Evolutionary conservation across 92 coral and sea anemone species (phyloP), one percentile per base, ranked within the genome.

Genomic region (Porites rus): DNA sequence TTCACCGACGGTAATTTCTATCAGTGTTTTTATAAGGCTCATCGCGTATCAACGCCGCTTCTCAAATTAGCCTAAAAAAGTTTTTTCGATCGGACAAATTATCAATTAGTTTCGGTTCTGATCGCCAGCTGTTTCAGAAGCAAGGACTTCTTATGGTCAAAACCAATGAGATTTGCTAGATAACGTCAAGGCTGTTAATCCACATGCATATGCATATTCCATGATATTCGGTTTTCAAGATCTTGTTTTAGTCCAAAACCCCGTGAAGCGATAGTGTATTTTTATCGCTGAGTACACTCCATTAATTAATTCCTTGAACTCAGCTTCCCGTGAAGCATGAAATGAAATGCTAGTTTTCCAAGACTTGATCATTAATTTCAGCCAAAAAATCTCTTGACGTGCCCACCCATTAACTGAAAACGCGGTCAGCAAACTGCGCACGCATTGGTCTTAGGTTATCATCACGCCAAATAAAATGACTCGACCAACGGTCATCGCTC

Each of bases 381-480:
- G 31, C 21, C 53, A 68, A 24, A 68, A 67, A 19, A 43, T 80
- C 7, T 67, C 18, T 10, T 24, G 59, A 58, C 50, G 69, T 58
- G 59, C 51, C 61, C 31, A 28, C 31, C 0, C 53, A 50, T 14
- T 51, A 14, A 83, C 58, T 14, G 25, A 24, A 67, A 24, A 54
- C 53, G 75, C 51, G 76, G 84, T 51, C 12, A 38, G 20, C 12
- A 20, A 51, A 80, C 28, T 83, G 87, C 87, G 87, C 87, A 83
- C 87, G 87, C 87, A 83, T 28, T 70, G 51, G 58, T 38, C 21
- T 52, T 50, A 69, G 82, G 3, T 77, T 77, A 77, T 51, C 78
- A 74, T 20, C 14, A 24, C 78, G n/a, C 14, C 46, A 54, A 9
- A 69, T 28, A 81, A 81, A 83, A 46, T 25, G 87, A 22, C 79